Conservation (phyloP, 1,140 invertebrate genomes). For the Aphidius gifuensis region DNA sequence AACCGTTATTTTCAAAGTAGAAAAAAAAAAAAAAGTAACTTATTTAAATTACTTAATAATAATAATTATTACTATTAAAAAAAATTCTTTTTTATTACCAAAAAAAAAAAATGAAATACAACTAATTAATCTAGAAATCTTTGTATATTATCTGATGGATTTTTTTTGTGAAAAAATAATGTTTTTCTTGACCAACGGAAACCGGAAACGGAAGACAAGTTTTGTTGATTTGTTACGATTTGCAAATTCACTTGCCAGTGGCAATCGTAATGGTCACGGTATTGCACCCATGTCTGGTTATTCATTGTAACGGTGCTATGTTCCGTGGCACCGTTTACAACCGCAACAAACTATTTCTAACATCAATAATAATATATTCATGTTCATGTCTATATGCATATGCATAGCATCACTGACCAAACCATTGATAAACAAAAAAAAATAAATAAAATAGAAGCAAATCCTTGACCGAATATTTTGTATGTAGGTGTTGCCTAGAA, state of each 20-base stretch:
- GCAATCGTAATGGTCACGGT: constrained; percentile 11
- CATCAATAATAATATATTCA: constrained; percentile 12
- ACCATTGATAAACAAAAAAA: constrained; percentile 1
- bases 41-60: too few species aligned
- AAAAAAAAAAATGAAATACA: too few species aligned
- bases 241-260: constrained; percentile 4
- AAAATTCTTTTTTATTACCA: too few species aligned
- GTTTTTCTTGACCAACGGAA: constrained; percentile 6
- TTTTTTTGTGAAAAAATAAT: neutral
- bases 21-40: neutral
- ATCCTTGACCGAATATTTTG: constrained; percentile 20
- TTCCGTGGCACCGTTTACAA: constrained; percentile 14
- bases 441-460: neutral
- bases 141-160: neutral
- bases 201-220: constrained; percentile 22
- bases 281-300: constrained; percentile 7
- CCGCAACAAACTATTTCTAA: neutral
- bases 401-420: neutral
- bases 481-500: neutral
- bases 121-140: too few species aligned
- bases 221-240: constrained; percentile 12
- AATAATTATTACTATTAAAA: too few species aligned
- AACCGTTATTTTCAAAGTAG: too few species aligned
- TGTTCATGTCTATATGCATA: neutral
- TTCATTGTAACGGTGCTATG: constrained; percentile 20